Evolutionary conservation across 2,797 vertebrate genomes (phyloP).

Genomic region (Anableps anableps): DNA sequence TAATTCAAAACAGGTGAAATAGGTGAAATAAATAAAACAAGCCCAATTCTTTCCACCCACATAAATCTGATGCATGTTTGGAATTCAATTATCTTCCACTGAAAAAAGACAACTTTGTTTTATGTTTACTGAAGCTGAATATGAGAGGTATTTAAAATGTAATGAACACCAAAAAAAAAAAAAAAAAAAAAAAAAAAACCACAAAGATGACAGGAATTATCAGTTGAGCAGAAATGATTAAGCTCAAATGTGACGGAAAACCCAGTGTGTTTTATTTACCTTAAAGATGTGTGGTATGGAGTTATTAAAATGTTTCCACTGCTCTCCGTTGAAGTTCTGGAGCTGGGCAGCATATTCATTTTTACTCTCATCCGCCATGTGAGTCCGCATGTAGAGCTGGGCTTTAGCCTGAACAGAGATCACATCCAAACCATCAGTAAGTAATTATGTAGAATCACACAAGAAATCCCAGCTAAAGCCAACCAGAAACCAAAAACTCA

Average conservation of each 20-base stretch:
- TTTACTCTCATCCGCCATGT: constrained; percentile 97
- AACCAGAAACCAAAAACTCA: background rate
- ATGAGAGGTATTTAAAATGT: background rate
- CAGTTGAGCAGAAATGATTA: background rate
- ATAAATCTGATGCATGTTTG: background rate
- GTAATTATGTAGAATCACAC: background rate
- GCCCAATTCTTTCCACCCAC: background rate
- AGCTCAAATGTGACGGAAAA: background rate
- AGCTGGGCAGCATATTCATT: constrained; percentile 98
- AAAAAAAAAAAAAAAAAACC: background rate
- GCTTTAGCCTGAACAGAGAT: constrained; percentile 87
- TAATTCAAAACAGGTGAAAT: background rate
- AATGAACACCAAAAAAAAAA: background rate
- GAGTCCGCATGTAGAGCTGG: constrained; percentile 93
- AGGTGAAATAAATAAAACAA: background rate
- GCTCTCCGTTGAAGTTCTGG: constrained; percentile 95
- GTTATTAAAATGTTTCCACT: constrained; percentile 97
- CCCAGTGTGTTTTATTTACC: constrained; percentile 75
- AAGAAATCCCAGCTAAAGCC: background rate
- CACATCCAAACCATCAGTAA: background rate
- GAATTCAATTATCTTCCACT: background rate
- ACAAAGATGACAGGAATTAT: background rate
- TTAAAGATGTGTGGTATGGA: constrained; percentile 98
- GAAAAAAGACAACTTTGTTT: background rate
- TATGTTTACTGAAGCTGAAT: background rate